Evolutionary conservation across 2,113 vertebrate genomes (phyloP), one percentile per base, ranked within the genome.

Genomic region (Oncorhynchus masou): DNA sequence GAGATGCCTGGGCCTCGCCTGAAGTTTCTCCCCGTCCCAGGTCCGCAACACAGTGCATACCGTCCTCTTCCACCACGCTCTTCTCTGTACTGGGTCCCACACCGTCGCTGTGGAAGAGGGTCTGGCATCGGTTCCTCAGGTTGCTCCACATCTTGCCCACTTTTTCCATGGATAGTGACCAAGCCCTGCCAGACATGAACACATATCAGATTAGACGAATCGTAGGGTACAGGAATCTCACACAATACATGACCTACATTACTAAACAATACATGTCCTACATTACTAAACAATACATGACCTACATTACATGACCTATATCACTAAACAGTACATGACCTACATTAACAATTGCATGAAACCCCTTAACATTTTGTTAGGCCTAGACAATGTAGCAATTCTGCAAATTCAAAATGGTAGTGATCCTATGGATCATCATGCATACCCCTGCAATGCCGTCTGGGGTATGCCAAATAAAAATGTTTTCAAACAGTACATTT

Each of bases 141-240:
- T 94, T 97, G 93, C 94, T 98, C 98, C 97, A 99, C 97, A 99
- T 99, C 91, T 94, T 98, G 88, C 94, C 95, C 87, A 95, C 95
- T 95, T 96, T 97, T 92, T 97, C 96, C 96, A 96, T 96, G 85
- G 94, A 94, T 87, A 91, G 93, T 86, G 92, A 92, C 88, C 94
- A 92, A 93, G 86, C 96, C 93, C 92, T 90, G 90, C 79, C 74
- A 73, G 15, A 81, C 39, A 79, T 7, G 69, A 12, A 81, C 70
- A 71, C 3, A 5, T 71, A 45, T 45, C 6, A 0, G 22, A 71
- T 83, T 79, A 79, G 73, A 62, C 62, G 68, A 66, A 25, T 80
- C 8, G 20, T 57, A 62, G 8, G 3, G 6, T 62, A 22, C 59
- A 62, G 59, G 59, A 22, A 62, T 22, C n/a, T 24, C 59, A n/a